phyloP scores from a whole-genome alignment of 2,797 vertebrate genomes.

The Xyrichtys novacula region DNA sequence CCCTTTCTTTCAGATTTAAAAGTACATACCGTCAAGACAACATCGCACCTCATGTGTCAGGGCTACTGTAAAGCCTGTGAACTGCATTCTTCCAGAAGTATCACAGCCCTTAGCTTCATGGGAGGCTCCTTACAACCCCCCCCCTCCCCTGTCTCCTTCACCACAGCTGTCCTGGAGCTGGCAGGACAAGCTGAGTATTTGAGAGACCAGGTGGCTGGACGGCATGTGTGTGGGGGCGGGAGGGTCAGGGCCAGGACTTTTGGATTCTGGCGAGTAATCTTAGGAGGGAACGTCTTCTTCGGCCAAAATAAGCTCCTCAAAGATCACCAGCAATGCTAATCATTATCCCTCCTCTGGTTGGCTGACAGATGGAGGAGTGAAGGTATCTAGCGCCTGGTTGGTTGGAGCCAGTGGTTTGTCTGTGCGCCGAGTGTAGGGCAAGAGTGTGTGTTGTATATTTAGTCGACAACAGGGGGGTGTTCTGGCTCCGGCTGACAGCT shows the following conservation, averaged over 20 bases:
- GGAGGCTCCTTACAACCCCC: conserved; percentile 52
- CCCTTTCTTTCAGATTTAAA: too few species aligned
- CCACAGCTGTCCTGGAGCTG: conserved; percentile 77
- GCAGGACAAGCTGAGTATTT: conserved; percentile 72
- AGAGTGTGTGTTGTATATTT: conserved; percentile 68
- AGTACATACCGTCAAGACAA: conserved; percentile 10
- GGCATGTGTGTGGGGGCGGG: conserved; percentile 40
- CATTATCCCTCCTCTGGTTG: conserved; percentile 67
- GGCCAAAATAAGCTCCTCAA: conserved; percentile 69
- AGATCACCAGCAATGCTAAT: conserved; percentile 63
- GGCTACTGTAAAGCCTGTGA: conserved; percentile 44
- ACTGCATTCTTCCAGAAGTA: conserved; percentile 53
- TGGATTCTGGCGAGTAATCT: conserved; percentile 58
- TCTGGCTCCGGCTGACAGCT: conserved; percentile 68
- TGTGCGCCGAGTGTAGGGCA: conserved; percentile 27
- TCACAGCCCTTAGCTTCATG: conserved; percentile 41
- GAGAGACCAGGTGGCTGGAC: conserved; percentile 78
- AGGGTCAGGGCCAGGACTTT: conserved; percentile 43
- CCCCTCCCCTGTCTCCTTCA: conserved; percentile 52
- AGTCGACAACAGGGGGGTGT: conserved; percentile 66
- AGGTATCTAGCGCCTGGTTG: conserved; percentile 40
- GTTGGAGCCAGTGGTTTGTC: conserved; percentile 40
- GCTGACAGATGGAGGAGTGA: conserved; percentile 50
- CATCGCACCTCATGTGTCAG: conserved; percentile 41
- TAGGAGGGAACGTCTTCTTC: conserved; percentile 67